A percentile compares a stretch with the other conserved stretches of the same genome.
These are phyloP conservation scores for Vanessa tameamea DNA, from an alignment of 1,140 invertebrate species.

Conservation along the genomic window DNA sequence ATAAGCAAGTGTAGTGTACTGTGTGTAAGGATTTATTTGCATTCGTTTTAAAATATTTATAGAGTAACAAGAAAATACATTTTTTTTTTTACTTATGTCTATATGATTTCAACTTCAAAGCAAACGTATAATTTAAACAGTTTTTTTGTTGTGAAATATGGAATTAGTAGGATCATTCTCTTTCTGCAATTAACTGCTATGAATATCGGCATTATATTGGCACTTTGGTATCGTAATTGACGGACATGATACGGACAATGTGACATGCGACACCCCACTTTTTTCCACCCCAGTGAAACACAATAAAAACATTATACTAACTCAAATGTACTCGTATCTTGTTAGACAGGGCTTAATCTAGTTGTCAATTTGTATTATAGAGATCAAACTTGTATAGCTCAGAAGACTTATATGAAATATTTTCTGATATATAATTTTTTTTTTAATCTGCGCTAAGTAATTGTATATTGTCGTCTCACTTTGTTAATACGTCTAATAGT, in stretches of 20 bases:
- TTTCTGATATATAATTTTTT: not conserved
- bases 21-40: too few relatives aligned
- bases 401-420: not conserved
- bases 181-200: slow-evolving; percentile 37
- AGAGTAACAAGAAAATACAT: too few relatives aligned
- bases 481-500: too few relatives aligned
- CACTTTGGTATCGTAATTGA: slow-evolving; percentile 53
- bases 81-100: too few relatives aligned
- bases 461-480: too few relatives aligned
- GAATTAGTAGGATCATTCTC: not conserved
- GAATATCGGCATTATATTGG: slow-evolving; percentile 37
- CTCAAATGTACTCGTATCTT: slow-evolving; percentile 33
- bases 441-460: too few relatives aligned
- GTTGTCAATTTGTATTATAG: slow-evolving; percentile 28
- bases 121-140: too few relatives aligned
- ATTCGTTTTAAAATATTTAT: too few relatives aligned
- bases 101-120: too few relatives aligned
- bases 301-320: slow-evolving; percentile 62
- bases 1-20: too few relatives aligned
- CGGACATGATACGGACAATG: slow-evolving; percentile 58
- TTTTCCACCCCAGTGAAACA: slow-evolving; percentile 53
- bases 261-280: slow-evolving; percentile 57
- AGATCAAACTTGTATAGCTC: not conserved
- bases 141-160: not conserved
- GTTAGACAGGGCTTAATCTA: slow-evolving; percentile 23